These are phyloP conservation scores for Chrysopa pallens DNA, from an alignment of 1,140 invertebrate genomes.

Conservation along the genomic window DNA sequence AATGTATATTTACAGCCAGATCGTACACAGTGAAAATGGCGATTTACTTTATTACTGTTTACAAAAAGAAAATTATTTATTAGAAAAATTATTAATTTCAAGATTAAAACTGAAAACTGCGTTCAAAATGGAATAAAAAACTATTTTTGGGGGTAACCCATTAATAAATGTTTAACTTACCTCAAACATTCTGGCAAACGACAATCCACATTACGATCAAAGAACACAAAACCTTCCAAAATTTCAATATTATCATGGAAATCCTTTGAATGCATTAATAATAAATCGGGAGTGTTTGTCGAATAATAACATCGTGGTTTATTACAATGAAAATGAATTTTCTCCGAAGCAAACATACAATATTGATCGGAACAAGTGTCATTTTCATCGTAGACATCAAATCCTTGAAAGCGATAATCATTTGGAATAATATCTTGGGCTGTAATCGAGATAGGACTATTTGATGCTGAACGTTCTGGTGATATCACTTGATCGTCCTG, in stretches of 20 bases:
- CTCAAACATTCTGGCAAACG: conserved; percentile 42
- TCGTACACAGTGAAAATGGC: conserved; percentile 62
- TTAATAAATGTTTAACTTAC: no score
- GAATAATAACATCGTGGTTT: conserved; percentile 44
- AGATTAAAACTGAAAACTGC: no score
- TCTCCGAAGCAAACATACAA: conserved; percentile 34
- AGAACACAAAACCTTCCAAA: conserved; percentile 64
- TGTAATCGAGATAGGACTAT: no score
- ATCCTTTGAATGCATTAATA: conserved; percentile 46
- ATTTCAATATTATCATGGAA: conserved; percentile 72
- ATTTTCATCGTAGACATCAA: conserved; percentile 19
- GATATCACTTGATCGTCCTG: conserved; percentile 9
- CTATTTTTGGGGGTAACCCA: no score
- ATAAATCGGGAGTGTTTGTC: conserved; percentile 18
- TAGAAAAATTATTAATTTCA: conserved; percentile 4
- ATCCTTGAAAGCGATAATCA: conserved; percentile 16
- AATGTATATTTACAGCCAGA: conserved; percentile 59
- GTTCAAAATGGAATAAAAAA: no score
- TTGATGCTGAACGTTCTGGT: no score
- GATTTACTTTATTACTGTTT: conserved; percentile 43
- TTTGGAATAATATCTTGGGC: conserved; percentile 6
- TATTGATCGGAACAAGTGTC: conserved; percentile 24
- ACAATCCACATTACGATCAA: conserved; percentile 61
- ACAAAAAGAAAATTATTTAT: conserved; percentile 4
- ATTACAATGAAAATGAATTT: conserved; percentile 50